phyloP scores from a whole-genome alignment of 2,888 invertebrate genomes.

The Trissolcus brochymenae region DNA sequence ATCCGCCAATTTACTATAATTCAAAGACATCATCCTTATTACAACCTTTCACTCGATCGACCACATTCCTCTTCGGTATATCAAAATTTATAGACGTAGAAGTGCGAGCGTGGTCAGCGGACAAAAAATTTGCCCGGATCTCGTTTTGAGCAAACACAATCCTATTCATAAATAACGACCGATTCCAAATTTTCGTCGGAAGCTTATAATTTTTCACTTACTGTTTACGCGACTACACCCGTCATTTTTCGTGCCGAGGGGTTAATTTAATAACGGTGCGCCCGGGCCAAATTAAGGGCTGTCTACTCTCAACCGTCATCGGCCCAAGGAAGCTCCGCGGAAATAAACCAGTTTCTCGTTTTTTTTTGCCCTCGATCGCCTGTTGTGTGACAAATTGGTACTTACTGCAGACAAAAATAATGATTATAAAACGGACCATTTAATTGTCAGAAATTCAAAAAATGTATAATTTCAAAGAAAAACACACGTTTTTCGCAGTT shows the following conservation, averaged over 20 bases:
- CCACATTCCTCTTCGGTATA: slow-evolving; percentile 36
- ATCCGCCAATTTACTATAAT: slow-evolving; percentile 39
- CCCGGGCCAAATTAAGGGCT: slow-evolving; percentile 35
- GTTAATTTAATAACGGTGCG: slow-evolving; percentile 41
- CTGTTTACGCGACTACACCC: slow-evolving; percentile 39
- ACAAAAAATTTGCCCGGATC: slow-evolving; percentile 7
- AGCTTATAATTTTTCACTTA: slow-evolving; percentile 62
- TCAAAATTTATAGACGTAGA: slow-evolving; percentile 41
- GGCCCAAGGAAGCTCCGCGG: slow-evolving; percentile 3
- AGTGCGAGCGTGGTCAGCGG: slow-evolving; percentile 2
- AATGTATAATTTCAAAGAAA: too few species aligned
- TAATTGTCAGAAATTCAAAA: too few species aligned
- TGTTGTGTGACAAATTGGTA: slow-evolving; percentile 6
- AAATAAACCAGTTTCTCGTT: slow-evolving; percentile 4
- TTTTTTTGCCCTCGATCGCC: slow-evolving; percentile 2
- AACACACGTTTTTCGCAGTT: too few species aligned
- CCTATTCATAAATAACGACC: slow-evolving; percentile 46
- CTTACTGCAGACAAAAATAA: neutral
- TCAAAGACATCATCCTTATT: slow-evolving; percentile 45
- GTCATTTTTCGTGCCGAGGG: slow-evolving; percentile 27
- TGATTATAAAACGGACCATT: neutral
- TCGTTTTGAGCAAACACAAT: slow-evolving; percentile 44
- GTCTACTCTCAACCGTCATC: slow-evolving; percentile 11
- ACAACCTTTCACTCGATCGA: slow-evolving; percentile 35
- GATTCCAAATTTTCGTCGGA: slow-evolving; percentile 50